A percentile compares a stretch with the other conserved stretches of the same genome.
These are phyloP conservation scores for Synergus itoensis DNA, from an alignment of 2,888 invertebrate genomes.

Conservation along the genomic window DNA sequence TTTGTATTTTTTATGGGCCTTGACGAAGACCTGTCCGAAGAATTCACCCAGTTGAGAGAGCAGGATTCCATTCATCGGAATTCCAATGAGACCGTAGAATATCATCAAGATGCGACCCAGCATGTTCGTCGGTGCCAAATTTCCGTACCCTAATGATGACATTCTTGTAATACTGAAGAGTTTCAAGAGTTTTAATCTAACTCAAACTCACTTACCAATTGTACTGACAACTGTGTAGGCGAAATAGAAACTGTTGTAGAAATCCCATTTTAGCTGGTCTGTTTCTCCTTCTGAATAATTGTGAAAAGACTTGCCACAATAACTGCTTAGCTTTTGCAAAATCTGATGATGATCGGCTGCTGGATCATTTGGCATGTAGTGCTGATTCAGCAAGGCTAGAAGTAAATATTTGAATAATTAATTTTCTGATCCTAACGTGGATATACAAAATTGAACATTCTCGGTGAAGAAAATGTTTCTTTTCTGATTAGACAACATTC, in stretches of 20 bases:
- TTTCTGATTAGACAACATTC: background rate
- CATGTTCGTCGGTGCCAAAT: slow-evolving; percentile 90
- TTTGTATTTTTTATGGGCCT: slow-evolving; percentile 90
- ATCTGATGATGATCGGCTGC: slow-evolving; percentile 81
- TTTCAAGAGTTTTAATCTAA: background rate
- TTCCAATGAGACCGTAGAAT: slow-evolving; percentile 91
- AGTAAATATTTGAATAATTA: slow-evolving; percentile 59
- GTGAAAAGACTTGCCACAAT: slow-evolving; percentile 88
- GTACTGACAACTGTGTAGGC: slow-evolving; percentile 95
- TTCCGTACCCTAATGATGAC: slow-evolving; percentile 87
- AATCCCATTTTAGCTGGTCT: slow-evolving; percentile 89
- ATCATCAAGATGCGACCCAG: slow-evolving; percentile 92
- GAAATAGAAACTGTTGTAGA: slow-evolving; percentile 94
- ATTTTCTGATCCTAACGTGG: background rate
- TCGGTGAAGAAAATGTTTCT: background rate
- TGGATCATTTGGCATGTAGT: slow-evolving; percentile 80
- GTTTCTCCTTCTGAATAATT: slow-evolving; percentile 82
- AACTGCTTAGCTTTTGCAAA: slow-evolving; percentile 82
- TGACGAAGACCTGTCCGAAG: slow-evolving; percentile 85
- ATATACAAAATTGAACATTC: background rate
- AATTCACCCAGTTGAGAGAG: slow-evolving; percentile 86
- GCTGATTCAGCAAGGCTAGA: slow-evolving; percentile 82
- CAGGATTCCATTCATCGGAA: slow-evolving; percentile 88
- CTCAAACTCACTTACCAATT: slow-evolving; percentile 83
- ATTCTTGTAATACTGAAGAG: background rate